Evolutionary conservation across 2,113 vertebrate genomes (phyloP).

Genomic region (Nothobranchius furzeri): DNA sequence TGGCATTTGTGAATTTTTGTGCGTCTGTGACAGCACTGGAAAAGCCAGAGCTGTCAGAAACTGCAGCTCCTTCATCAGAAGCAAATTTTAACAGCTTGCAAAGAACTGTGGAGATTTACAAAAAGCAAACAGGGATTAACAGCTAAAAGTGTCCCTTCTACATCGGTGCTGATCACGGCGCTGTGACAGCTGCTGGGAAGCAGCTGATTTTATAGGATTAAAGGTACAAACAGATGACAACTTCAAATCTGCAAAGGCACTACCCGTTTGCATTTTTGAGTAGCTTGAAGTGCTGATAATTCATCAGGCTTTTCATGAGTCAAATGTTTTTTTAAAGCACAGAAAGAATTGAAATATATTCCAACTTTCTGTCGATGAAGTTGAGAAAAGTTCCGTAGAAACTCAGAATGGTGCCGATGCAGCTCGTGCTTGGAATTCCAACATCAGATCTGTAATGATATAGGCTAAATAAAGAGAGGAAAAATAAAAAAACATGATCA

Average conservation of each 20-base stretch:
- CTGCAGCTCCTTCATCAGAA: slow-evolving; percentile 32
- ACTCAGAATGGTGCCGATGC: too few relatives aligned
- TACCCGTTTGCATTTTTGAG: slow-evolving; percentile 41
- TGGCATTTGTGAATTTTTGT: slow-evolving; percentile 36
- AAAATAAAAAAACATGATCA: too few relatives aligned
- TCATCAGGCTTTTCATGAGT: slow-evolving; percentile 15
- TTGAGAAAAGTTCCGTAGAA: neutral
- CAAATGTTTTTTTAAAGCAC: neutral
- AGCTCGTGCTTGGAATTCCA: too few relatives aligned
- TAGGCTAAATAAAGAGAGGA: too few relatives aligned
- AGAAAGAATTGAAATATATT: neutral
- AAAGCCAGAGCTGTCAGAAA: slow-evolving; percentile 48
- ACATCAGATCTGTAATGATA: too few relatives aligned
- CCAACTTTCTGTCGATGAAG: neutral
- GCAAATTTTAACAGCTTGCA: slow-evolving; percentile 40
- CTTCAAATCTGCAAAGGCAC: slow-evolving; percentile 37
- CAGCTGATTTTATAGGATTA: slow-evolving; percentile 40
- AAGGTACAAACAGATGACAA: slow-evolving; percentile 40
- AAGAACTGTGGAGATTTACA: slow-evolving; percentile 31
- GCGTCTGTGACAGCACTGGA: slow-evolving; percentile 15
- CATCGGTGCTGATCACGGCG: slow-evolving; percentile 25
- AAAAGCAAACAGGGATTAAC: slow-evolving; percentile 52
- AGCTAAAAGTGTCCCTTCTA: slow-evolving; percentile 28
- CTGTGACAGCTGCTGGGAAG: slow-evolving; percentile 39
- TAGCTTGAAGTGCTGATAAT: slow-evolving; percentile 2